Percentiles rank a stretch among this genome's conserved stretches.
phyloP scores from a whole-genome alignment of 2,797 vertebrate genomes.

The Hemibagrus guttatus region DNA sequence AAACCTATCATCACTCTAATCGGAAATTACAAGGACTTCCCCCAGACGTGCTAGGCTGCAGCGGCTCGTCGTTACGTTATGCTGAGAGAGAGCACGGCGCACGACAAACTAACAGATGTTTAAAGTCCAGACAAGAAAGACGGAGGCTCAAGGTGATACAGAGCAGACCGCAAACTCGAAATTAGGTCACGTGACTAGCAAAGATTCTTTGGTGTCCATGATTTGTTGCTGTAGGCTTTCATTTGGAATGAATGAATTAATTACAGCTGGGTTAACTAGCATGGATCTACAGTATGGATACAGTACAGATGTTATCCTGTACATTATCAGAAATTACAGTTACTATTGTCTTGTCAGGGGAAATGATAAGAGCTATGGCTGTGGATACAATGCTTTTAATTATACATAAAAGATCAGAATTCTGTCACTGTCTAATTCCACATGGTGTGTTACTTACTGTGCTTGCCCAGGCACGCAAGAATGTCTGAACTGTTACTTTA shows the following conservation, averaged over 20 bases:
- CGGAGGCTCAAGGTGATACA: background rate
- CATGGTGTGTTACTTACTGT: slow-evolving; percentile 35
- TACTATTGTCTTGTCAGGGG: slow-evolving; percentile 25
- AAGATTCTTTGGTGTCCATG: slow-evolving; percentile 39
- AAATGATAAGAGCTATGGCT: slow-evolving; percentile 20
- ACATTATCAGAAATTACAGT: slow-evolving; percentile 30
- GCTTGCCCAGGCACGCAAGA: slow-evolving; percentile 56
- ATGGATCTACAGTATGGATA: slow-evolving; percentile 32
- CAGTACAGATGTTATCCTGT: slow-evolving; percentile 17
- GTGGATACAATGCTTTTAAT: slow-evolving; percentile 42
- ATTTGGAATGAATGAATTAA: slow-evolving; percentile 17
- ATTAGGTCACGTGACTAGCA: background rate
- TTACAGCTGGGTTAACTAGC: slow-evolving; percentile 23
- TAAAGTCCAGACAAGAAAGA: slow-evolving; percentile 27
- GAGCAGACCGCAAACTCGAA: background rate
- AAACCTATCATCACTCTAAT: slow-evolving; percentile 74
- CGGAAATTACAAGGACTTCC: slow-evolving; percentile 75
- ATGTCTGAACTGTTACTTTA: slow-evolving; percentile 48
- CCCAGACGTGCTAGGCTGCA: slow-evolving; percentile 59
- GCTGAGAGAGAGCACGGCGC: slow-evolving; percentile 34
- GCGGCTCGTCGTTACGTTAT: slow-evolving; percentile 4
- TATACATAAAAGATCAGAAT: slow-evolving; percentile 50
- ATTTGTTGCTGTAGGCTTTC: slow-evolving; percentile 27
- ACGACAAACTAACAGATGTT: slow-evolving; percentile 34
- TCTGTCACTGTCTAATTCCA: slow-evolving; percentile 50